phyloP scores from a whole-genome alignment of 2,113 vertebrate species.

The Centropus bengalensis region DNA sequence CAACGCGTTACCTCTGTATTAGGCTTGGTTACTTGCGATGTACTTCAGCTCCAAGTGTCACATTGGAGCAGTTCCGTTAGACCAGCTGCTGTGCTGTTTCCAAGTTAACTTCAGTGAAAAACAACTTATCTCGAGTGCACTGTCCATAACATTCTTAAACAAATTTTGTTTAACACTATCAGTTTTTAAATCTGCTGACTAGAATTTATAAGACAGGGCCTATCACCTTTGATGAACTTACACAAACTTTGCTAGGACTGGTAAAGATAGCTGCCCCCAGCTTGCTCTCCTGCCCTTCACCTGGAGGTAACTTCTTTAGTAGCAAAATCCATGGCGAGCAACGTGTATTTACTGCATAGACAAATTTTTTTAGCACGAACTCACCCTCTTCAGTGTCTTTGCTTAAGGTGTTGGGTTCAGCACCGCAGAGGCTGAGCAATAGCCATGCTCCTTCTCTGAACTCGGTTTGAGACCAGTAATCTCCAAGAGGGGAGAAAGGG shows the following conservation, averaged over 20 bases:
- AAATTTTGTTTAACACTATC: not conserved
- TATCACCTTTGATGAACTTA: conserved; percentile 24
- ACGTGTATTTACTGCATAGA: not conserved
- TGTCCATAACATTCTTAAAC: not conserved
- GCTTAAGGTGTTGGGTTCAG: not conserved
- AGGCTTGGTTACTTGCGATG: not conserved
- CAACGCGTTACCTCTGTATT: not conserved
- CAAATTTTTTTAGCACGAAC: not conserved
- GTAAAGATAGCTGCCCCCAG: not conserved
- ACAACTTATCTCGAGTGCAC: not conserved
- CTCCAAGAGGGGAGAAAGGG: not conserved
- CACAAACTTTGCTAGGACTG: not conserved
- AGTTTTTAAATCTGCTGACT: not conserved
- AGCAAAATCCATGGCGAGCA: not conserved
- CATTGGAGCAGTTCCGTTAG: not conserved
- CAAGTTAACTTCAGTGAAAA: not conserved
- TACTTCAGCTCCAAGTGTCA: not conserved
- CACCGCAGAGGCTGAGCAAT: not conserved
- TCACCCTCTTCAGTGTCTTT: not conserved
- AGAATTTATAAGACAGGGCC: not conserved
- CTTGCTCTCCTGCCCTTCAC: conserved; percentile 10
- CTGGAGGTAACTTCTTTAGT: not conserved
- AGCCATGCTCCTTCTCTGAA: not conserved
- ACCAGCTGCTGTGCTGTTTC: not conserved
- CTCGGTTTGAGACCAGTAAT: not conserved